Conservation (phyloP, 2,113 vertebrate genomes). For the Pachypanchax playfairii region DNA sequence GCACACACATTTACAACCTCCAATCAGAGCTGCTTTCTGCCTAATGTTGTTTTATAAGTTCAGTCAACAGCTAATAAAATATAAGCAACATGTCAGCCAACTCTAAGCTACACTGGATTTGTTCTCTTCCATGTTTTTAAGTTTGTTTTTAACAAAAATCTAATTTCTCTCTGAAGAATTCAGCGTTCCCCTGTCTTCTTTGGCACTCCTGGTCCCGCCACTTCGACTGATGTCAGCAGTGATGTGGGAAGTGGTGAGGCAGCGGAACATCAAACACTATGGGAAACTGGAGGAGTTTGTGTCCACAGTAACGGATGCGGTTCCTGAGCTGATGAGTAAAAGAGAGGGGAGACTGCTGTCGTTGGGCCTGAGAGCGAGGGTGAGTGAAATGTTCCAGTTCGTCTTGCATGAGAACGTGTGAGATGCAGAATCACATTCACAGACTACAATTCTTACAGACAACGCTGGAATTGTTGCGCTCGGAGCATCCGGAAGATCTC, state of each 20-base stretch:
- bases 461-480: constrained; percentile 77
- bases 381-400: constrained; percentile 53
- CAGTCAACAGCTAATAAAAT: too few relatives aligned
- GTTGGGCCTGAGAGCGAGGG: constrained; percentile 85
- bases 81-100: too few relatives aligned
- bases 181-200: constrained; percentile 72
- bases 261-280: constrained; percentile 78
- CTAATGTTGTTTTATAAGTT: too few relatives aligned
- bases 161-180: constrained; percentile 58
- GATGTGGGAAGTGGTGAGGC: constrained; percentile 81
- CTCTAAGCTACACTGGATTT: too few relatives aligned
- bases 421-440: not conserved
- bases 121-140: not conserved
- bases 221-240: constrained; percentile 81
- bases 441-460: constrained; percentile 49
- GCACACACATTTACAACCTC: not conserved
- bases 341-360: constrained; percentile 84
- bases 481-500: constrained; percentile 77
- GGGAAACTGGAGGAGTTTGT: constrained; percentile 85
- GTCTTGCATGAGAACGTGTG: accelerated
- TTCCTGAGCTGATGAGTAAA: constrained; percentile 83
- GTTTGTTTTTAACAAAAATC: not conserved
- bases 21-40: not conserved
- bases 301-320: constrained; percentile 77
- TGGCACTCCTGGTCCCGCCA: constrained; percentile 78